phyloP scores from a whole-genome alignment of 2,113 vertebrate species.

The Pachycephala philippinensis region DNA sequence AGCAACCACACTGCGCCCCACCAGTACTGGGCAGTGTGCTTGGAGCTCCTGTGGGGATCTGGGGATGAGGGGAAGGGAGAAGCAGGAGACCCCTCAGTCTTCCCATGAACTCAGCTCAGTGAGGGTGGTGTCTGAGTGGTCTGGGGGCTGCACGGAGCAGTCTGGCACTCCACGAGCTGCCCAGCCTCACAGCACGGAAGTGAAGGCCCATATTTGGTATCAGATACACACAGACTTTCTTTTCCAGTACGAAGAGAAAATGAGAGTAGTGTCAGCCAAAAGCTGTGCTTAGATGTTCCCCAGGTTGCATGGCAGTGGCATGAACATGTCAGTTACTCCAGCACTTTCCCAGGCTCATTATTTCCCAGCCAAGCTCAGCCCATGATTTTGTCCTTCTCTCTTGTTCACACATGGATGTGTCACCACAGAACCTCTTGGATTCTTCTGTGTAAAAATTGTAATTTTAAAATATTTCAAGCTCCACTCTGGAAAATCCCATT shows the following conservation, averaged over 20 bases:
- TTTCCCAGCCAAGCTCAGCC: neutral
- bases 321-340: rapidly evolving
- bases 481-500: neutral
- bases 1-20: rapidly evolving
- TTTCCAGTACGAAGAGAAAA: neutral
- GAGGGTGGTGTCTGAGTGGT: neutral
- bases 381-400: neutral
- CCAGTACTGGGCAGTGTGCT: neutral
- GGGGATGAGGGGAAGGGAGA: neutral
- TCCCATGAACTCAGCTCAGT: neutral
- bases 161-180: neutral
- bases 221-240: neutral
- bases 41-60: neutral
- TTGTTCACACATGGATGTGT: neutral
- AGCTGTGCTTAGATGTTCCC: neutral
- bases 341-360: neutral
- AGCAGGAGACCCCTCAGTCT: neutral
- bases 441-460: neutral
- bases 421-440: neutral
- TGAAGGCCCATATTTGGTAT: neutral
- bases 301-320: rapidly evolving
- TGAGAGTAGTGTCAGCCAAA: neutral
- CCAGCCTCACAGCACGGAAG: rapidly evolving
- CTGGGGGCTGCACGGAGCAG: rapidly evolving
- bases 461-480: neutral